Base-by-base conservation (phyloP, 2,113 vertebrate species). In the Cyanoramphus novaezelandiae region DNA sequence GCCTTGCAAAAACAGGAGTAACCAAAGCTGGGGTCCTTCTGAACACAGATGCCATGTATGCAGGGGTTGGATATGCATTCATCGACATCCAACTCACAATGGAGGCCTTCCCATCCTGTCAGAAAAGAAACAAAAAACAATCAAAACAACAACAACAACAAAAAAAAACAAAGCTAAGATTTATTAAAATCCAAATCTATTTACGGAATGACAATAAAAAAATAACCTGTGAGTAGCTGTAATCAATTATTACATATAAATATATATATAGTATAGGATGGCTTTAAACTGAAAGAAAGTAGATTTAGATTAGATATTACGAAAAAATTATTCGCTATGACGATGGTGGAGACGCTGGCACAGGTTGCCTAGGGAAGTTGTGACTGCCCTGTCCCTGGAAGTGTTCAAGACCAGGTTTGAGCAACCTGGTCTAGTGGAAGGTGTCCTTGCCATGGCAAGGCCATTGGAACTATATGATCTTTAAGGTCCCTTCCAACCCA, bases 1-100 rank as follows among this genome's bases (percentile, higher is more conserved):
- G 98, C 98, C 85, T 97, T 98, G 97, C 99, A 99, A 97, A 98
- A 99, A 97, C 99, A 99, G 94, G 98, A 98, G 95, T 99, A 99
- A 97, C 98, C 98, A 53, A 98, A 98, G 97, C 98, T 95, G 16
- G 98, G 98, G 89, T 98, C 97, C 39, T 98, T 98, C 98, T 99
- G 98, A 88, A 98, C 97, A 96, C 98, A 99, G 95, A 99, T 98
- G 60, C 98, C 99, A 94, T 99, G 98, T 97, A 98, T 97, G 97
- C 99, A 99, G 68, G 98, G 98, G 91, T 97, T 98, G 72, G 98
- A 98, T 95, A 98, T 96, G 97, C 99, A 99, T 97, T 99, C 99
- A 97, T 99, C 98, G 97, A 99, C 97, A 97, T 99, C 98, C 97
- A 98, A 7, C 93, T 99, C 98, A 97, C 99, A 99, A 81, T 97